Base-by-base conservation (phyloP, 23 tunicate species). In the Styela plicata region DNA sequence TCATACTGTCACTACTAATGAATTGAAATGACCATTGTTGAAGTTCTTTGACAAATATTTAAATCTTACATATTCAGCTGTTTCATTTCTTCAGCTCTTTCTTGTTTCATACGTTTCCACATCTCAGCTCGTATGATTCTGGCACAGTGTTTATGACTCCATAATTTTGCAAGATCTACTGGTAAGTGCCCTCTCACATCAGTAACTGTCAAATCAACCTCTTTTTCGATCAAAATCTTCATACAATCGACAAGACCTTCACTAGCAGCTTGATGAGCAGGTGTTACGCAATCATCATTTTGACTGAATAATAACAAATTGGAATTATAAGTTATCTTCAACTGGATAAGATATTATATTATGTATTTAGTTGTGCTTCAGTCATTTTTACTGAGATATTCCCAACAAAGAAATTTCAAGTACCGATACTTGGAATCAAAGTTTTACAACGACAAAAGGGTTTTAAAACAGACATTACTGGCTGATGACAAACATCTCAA, bases 121-220 rank as follows among this genome's bases (percentile, higher is more conserved):
- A 86, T 74, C 37, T 78, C 89, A 57, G 71, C 62, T 83, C 74
- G 76, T 16, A 91, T 71, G 23, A 91, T 32, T 33, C 97, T 30
- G 2, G 90, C 97, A 74, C 97, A 91, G n/a, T 82, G 35, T 52
- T 77, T 86, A 17, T 86, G 74, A 20, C 97, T 83, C 97, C 97
- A 91, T 23, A 91, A 21, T 73, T 63, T 82, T 27, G 97, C 90
- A 18, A 86, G 44, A 78, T 90, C 89, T 31, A 80, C 52, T 2
- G 96, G 80, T 24, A 83, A 80, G 31, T 90, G 79, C 3, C 82
- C 84, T 52, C 89, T 80, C 34, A 30, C 33, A 75, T 90, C 85
- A 17, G 27, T 18, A 24, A 76, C 31, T 31, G 85, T 79, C 34
- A 81, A 33, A 44, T 82, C 85, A 22, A 86, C 89, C 10, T 82